Base-by-base conservation (phyloP, 2,113 vertebrate genomes). In the Zosterops pallidus region DNA sequence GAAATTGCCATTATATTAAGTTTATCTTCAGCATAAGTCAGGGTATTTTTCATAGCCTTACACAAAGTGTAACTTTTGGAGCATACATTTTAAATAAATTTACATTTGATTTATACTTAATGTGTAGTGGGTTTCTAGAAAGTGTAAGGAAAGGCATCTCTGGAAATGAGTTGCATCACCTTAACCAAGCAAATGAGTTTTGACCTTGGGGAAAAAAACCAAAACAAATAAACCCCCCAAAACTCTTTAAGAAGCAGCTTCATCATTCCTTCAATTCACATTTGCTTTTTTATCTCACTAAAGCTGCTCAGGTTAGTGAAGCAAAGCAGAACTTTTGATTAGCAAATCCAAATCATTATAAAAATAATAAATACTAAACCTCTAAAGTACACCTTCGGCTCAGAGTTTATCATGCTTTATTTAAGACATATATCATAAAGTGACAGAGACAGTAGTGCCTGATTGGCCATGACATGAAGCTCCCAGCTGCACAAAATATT, bases 201-300 rank as follows among this genome's bases (percentile, higher is more conserved):
- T 17, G 12, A 39, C 10, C 4, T 22, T 46, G 25, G 20, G 52
- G 11, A 19, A 59, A 75, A 68, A 56, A 60, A 39, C 39, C 11
- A 37, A 25, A 31, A 1, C 5, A n/a, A 2, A 2, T 39, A 13
- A 2, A 0, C 3, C 29, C 3, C 8, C 39, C 39, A n/a, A 70
- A 83, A 63, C 5, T 21, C 42, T 84, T 84, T 26, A 75, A 67
- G 56, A 83, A 52, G 29, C 3, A 74, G 22, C 55, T 37, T 75
- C 33, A 31, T 26, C 1, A 55, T 83, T 75, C 15, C 10, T 81
- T 56, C 83, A 8, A 64, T 69, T 70, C 16, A 72, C 37, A 28
- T 72, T 56, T 74, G 9, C 3, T 69, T 84, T 96, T 86, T 78
- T 42, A 49, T 41, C 63, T 87, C 37, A 70, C 24, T 89, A 89